Evolutionary conservation across 2,113 vertebrate species (phyloP).

Genomic region (Seriola aureovittata): DNA sequence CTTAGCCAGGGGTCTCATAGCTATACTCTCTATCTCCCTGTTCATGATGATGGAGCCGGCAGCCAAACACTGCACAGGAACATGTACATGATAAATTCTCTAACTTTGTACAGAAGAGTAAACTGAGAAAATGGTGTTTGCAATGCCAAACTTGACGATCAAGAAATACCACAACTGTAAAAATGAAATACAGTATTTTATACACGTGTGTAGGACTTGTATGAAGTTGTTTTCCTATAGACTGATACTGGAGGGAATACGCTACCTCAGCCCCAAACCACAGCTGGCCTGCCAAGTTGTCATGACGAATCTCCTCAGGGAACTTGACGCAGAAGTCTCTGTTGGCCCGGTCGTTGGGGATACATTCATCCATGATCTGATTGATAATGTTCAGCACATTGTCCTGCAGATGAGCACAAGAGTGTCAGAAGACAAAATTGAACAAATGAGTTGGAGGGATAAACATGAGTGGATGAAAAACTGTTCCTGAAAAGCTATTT

Average conservation of each 20-base stretch:
- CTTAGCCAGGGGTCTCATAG: constrained; percentile 96
- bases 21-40: constrained; percentile 98
- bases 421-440: constrained; percentile 47
- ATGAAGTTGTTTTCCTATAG: constrained; percentile 50
- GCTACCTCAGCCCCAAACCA: constrained; percentile 98
- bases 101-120: not conserved
- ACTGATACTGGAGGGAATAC: constrained; percentile 52
- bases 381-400: constrained; percentile 96
- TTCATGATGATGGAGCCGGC: constrained; percentile 99
- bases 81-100: not conserved
- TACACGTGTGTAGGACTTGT: constrained; percentile 1
- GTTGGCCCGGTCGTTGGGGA: constrained; percentile 94
- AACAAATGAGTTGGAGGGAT: constrained; percentile 36
- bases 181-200: not conserved
- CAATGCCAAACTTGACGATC: not conserved
- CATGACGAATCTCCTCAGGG: constrained; percentile 97
- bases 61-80: constrained; percentile 90
- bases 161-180: not conserved
- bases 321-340: constrained; percentile 98
- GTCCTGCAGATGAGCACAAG: constrained; percentile 85
- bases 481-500: constrained; percentile 11
- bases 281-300: constrained; percentile 97
- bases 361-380: constrained; percentile 99
- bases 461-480: constrained; percentile 8
- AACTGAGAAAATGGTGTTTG: constrained; percentile 6